Conservation (phyloP, 2,113 vertebrate species). For the Herpailurus yagouaroundi region DNA sequence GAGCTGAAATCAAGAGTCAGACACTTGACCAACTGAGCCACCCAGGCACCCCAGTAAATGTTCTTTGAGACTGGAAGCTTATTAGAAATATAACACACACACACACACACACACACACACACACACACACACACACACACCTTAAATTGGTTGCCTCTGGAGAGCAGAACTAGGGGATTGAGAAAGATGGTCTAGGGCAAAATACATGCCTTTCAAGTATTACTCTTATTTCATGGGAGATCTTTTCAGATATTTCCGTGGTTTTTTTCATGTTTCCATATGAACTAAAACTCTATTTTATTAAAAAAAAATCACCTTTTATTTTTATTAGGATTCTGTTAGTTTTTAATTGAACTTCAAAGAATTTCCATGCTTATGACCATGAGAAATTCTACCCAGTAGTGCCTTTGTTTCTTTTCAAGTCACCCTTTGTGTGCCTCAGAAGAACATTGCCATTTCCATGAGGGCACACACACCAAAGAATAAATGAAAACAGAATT, state of each 20-base stretch:
- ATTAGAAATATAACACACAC: neutral
- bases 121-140: neutral
- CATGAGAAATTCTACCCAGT: neutral
- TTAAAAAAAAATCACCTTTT: conserved; percentile 20
- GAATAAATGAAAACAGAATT: neutral
- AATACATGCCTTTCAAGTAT: neutral
- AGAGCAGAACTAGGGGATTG: neutral
- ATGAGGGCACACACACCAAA: neutral
- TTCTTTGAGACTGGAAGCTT: neutral
- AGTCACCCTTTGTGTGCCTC: neutral
- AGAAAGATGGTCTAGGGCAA: neutral
- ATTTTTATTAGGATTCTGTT: neutral
- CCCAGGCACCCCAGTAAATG: neutral
- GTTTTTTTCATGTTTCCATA: neutral
- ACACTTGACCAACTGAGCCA: no score
- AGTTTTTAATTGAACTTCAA: neutral
- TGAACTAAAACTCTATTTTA: neutral
- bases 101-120: no score
- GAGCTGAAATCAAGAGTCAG: no score
- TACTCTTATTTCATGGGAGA: neutral
- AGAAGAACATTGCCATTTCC: neutral
- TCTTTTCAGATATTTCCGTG: neutral
- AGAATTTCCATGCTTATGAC: neutral
- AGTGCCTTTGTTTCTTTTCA: neutral
- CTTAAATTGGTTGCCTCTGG: neutral